Percentiles rank a stretch among this genome's conserved stretches.
Evolutionary conservation across 2,797 vertebrate genomes (phyloP).

Genomic region (Orestias chungarensis): DNA sequence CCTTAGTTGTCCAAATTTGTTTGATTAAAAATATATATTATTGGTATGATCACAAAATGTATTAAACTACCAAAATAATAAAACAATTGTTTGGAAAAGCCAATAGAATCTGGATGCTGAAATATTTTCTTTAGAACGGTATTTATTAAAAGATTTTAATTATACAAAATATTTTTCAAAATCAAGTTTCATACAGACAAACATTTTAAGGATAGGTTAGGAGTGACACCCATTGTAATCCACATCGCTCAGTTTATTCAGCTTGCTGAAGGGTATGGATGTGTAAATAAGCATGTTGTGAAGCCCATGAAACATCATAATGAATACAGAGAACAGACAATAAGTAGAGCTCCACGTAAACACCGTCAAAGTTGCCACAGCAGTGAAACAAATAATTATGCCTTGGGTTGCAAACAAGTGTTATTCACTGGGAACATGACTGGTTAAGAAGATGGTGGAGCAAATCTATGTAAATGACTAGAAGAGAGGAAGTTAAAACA

Average conservation of each 20-base stretch:
- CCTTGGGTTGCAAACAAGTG: conserved; percentile 48
- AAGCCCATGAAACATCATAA: conserved; percentile 38
- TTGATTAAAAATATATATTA: neutral
- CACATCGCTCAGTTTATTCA: conserved; percentile 10
- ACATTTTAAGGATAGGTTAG: neutral
- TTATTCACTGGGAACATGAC: conserved; percentile 33
- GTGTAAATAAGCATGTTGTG: conserved; percentile 34
- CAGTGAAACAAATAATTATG: conserved; percentile 42
- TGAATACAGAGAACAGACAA: conserved; percentile 55
- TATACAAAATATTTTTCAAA: neutral
- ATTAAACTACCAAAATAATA: no score
- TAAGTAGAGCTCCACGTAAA: conserved; percentile 46
- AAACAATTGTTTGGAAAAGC: neutral
- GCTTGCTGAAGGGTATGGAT: conserved; percentile 22
- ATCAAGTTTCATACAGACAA: neutral
- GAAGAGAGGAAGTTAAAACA: conserved; percentile 48
- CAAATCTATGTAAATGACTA: conserved; percentile 35
- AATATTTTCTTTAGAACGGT: neutral
- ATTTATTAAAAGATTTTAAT: neutral
- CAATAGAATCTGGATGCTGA: neutral
- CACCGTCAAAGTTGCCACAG: conserved; percentile 21
- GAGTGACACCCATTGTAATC: conserved; percentile 10
- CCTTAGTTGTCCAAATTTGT: neutral
- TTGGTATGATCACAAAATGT: no score
- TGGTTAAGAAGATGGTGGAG: conserved; percentile 30